Evolutionary conservation across 1,140 invertebrate genomes (phyloP).

Genomic region (Drosophila sucinea): DNA sequence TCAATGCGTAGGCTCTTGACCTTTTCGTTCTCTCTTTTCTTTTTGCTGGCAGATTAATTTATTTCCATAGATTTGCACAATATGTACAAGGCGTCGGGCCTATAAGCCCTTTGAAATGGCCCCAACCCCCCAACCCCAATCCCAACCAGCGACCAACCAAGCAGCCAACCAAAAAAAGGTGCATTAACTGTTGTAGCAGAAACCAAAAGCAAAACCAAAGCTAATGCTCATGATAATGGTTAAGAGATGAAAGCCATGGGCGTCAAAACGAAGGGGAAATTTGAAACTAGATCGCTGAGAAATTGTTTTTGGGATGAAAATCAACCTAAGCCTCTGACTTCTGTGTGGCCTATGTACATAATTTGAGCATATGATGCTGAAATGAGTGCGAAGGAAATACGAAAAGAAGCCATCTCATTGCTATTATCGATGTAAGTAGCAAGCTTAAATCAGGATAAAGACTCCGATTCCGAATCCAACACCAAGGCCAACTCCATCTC

Average conservation of each 20-base stretch:
- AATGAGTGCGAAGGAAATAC: neutral
- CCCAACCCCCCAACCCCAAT: slow-evolving; percentile 8
- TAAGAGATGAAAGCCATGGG: neutral
- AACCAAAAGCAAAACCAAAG: slow-evolving; percentile 1
- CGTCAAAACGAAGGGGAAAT: neutral
- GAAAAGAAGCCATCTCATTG: slow-evolving; percentile 20
- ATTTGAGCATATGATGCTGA: slow-evolving; percentile 38
- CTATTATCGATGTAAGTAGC: slow-evolving; percentile 48
- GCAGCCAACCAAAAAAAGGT: neutral
- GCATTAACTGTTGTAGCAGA: slow-evolving; percentile 12
- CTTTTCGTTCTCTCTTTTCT: slow-evolving; percentile 6
- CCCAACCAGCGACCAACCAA: neutral
- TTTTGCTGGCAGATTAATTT: slow-evolving; percentile 24
- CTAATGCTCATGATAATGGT: slow-evolving; percentile 19
- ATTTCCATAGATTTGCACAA: slow-evolving; percentile 20
- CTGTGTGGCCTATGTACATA: neutral
- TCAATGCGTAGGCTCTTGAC: slow-evolving; percentile 20
- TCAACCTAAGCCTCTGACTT: neutral
- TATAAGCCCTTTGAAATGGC: slow-evolving; percentile 55
- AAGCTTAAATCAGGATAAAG: slow-evolving; percentile 20
- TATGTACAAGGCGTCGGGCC: slow-evolving; percentile 12
- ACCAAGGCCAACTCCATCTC: neutral
- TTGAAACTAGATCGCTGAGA: too few species aligned
- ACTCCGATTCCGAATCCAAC: neutral
- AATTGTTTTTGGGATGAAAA: too few species aligned